phyloP scores from a whole-genome alignment of 2,113 vertebrate species.

The Dolichotis patagonum region DNA sequence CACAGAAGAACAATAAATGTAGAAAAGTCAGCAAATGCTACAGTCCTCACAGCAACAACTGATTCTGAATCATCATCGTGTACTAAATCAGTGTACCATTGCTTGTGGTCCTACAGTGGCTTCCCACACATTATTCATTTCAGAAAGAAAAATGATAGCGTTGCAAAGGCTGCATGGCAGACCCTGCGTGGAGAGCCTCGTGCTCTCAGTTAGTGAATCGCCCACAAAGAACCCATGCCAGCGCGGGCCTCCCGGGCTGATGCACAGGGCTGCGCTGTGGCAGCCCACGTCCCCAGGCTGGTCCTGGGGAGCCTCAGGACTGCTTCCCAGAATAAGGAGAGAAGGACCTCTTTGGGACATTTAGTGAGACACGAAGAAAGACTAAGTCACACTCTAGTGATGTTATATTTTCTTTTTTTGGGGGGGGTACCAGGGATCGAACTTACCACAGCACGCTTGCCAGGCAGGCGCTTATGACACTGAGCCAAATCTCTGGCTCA shows the following conservation, averaged over 20 bases:
- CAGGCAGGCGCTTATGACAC: too few species aligned
- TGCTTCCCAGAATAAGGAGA: not conserved
- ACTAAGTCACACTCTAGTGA: not conserved
- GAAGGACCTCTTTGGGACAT: not conserved
- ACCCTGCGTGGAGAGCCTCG: not conserved
- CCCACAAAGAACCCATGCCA: not conserved
- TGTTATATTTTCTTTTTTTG: not conserved
- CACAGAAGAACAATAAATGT: not conserved
- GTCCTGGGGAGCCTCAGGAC: not conserved
- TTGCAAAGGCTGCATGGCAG: not conserved
- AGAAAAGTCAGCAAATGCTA: not conserved
- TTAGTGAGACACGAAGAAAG: not conserved
- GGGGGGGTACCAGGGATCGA: too few species aligned
- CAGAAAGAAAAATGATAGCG: not conserved
- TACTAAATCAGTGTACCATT: not conserved
- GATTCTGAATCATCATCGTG: not conserved
- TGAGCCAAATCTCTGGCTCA: too few species aligned
- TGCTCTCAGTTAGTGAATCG: not conserved
- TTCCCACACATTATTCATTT: not conserved
- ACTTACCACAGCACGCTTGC: too few species aligned
- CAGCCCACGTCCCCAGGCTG: not conserved
- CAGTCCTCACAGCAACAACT: not conserved
- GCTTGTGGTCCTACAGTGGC: not conserved
- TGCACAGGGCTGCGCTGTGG: not conserved
- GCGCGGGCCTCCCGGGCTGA: not conserved